A percentile compares a stretch with the other conserved stretches of the same genome.
These are phyloP conservation scores for Cercopithecus mitis DNA, from an alignment of 2,797 vertebrate species.

Conservation along the genomic window DNA sequence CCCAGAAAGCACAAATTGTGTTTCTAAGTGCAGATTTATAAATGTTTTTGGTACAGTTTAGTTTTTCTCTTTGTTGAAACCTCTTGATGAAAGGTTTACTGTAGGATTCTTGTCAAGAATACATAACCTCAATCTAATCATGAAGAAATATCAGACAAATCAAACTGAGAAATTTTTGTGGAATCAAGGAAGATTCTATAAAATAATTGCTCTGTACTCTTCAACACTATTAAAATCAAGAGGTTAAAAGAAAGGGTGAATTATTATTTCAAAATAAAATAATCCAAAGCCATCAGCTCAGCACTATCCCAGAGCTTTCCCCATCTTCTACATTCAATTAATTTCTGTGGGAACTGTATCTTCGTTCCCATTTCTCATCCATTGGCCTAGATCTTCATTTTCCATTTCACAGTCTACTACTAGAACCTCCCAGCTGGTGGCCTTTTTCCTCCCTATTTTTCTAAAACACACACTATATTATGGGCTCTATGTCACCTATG, in stretches of 20 bases:
- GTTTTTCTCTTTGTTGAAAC: background rate
- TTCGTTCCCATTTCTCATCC: background rate
- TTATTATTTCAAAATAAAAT: background rate
- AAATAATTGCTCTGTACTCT: background rate
- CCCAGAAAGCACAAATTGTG: background rate
- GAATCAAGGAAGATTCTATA: background rate
- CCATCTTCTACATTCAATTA: background rate
- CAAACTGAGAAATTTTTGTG: too few relatives aligned
- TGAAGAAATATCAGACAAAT: background rate
- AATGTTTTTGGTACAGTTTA: background rate
- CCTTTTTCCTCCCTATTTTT: background rate
- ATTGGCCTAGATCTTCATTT: background rate
- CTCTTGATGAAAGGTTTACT: background rate
- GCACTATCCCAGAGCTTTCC: background rate
- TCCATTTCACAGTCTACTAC: background rate
- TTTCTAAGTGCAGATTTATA: background rate
- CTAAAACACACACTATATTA: background rate
- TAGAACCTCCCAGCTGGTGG: background rate
- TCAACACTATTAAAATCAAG: background rate
- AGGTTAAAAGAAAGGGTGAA: background rate
- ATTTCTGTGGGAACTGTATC: background rate
- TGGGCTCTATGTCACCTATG: background rate
- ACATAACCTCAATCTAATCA: background rate
- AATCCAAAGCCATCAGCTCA: background rate
- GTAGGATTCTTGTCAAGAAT: background rate